A percentile compares a stretch with the other conserved stretches of the same genome.
These are phyloP conservation scores for Eilema depressum DNA, from an alignment of 2,888 invertebrate species.

Conservation along the genomic window DNA sequence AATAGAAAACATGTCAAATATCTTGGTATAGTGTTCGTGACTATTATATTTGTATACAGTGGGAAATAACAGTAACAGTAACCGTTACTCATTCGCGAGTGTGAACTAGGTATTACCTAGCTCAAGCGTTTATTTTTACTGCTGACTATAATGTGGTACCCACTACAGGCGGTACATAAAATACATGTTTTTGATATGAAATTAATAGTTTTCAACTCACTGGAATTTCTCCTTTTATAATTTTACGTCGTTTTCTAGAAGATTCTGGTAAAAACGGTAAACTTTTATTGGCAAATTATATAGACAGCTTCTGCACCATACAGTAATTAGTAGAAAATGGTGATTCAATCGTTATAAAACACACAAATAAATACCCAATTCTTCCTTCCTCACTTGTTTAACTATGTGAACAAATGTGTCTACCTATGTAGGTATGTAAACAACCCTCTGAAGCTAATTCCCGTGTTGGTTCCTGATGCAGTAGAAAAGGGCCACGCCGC, in stretches of 20 bases:
- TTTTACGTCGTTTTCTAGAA: neutral
- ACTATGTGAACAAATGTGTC: too few species aligned
- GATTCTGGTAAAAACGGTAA: neutral
- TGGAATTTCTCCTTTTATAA: conserved; percentile 42
- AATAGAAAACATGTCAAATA: conserved; percentile 52
- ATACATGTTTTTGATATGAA: conserved; percentile 31
- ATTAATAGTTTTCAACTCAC: conserved; percentile 41
- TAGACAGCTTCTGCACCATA: neutral
- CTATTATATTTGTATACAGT: conserved; percentile 53
- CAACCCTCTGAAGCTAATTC: neutral
- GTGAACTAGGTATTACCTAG: conserved; percentile 55
- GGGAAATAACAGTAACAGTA: conserved; percentile 49
- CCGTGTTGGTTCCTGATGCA: too few species aligned
- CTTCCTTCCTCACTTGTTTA: too few species aligned
- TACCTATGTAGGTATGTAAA: neutral
- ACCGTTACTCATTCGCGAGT: conserved; percentile 51
- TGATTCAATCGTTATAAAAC: neutral
- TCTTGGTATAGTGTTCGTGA: conserved; percentile 43
- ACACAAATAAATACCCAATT: neutral
- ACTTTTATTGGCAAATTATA: conserved; percentile 2
- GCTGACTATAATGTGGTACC: conserved; percentile 30
- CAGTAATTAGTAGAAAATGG: neutral
- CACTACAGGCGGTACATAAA: conserved; percentile 38
- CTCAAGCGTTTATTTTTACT: conserved; percentile 48
- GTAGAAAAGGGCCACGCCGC: too few species aligned